phyloP scores from a whole-genome alignment of 1,140 invertebrate genomes.

The Apolygus lucorum region DNA sequence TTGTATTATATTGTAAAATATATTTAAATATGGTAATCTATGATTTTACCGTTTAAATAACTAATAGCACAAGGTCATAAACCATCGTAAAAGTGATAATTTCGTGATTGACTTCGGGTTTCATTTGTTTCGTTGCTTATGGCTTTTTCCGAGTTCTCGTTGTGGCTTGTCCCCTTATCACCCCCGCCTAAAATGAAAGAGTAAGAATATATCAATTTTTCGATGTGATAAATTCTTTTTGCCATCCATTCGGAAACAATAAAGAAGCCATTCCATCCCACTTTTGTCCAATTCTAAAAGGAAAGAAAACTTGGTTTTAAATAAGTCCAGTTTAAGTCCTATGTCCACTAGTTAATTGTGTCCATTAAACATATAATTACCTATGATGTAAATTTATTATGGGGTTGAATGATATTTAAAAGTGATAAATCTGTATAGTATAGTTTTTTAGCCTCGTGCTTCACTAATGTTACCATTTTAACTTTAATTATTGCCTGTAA shows the following conservation, averaged over 20 bases:
- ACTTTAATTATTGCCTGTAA: background rate
- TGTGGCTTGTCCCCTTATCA: background rate
- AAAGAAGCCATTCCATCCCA: conserved; percentile 5
- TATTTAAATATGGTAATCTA: too few relatives aligned
- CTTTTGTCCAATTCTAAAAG: background rate
- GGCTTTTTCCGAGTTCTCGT: background rate
- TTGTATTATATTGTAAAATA: background rate
- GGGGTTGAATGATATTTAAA: conserved; percentile 1
- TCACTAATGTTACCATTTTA: conserved; percentile 10
- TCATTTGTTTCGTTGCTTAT: background rate
- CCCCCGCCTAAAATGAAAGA: background rate
- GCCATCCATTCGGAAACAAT: conserved; percentile 11
- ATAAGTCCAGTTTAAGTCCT: conserved; percentile 9
- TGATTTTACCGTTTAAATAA: too few relatives aligned
- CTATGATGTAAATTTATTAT: background rate
- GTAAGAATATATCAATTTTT: background rate
- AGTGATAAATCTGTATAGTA: background rate
- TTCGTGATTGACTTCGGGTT: background rate
- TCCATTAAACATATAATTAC: background rate
- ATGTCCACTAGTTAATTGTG: conserved; percentile 12
- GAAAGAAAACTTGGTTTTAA: background rate
- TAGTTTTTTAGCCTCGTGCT: conserved; percentile 12
- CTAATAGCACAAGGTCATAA: background rate
- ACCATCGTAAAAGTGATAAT: conserved; percentile 1
- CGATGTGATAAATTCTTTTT: conserved; percentile 11